Evolutionary conservation across 2,888 invertebrate species (phyloP).

Genomic region (Acronicta aceris): DNA sequence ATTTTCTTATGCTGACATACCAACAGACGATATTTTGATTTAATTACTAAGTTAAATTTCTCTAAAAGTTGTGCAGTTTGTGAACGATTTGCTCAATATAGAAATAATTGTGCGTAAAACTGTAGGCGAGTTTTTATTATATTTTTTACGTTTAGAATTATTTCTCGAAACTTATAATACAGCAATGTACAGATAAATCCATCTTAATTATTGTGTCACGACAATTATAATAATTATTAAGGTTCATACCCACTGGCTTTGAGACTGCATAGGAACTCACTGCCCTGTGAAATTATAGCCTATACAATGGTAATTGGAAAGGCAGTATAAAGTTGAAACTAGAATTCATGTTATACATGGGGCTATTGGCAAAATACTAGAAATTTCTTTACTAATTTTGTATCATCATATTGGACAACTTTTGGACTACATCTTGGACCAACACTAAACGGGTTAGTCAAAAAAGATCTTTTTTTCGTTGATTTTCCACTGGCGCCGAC

Average conservation of each 20-base stretch:
- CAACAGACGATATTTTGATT: slow-evolving; percentile 25
- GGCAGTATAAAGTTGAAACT: background rate
- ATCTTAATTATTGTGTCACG: slow-evolving; percentile 40
- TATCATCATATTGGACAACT: too few relatives aligned
- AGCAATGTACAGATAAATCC: slow-evolving; percentile 31
- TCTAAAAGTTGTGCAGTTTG: slow-evolving; percentile 39
- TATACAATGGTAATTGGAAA: background rate
- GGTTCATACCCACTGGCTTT: slow-evolving; percentile 18
- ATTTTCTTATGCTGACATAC: slow-evolving; percentile 3
- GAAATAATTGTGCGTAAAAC: slow-evolving; percentile 32
- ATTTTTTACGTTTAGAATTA: slow-evolving; percentile 14
- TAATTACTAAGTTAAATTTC: slow-evolving; percentile 29
- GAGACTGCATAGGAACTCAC: slow-evolving; percentile 4
- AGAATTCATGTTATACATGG: too few relatives aligned
- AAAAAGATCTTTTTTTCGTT: too few relatives aligned
- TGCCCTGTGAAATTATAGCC: background rate
- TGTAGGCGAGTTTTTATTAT: slow-evolving; percentile 2
- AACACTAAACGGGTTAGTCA: too few relatives aligned
- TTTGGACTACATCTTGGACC: too few relatives aligned
- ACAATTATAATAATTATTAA: slow-evolving; percentile 22
- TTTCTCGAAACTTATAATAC: slow-evolving; percentile 9
- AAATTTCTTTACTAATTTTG: too few relatives aligned
- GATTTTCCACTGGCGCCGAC: too few relatives aligned
- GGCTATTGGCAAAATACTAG: too few relatives aligned
- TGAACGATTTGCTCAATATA: slow-evolving; percentile 47